phyloP scores from a whole-genome alignment of 92 coral and sea anemone genomes.

The Montipora capitata region DNA sequence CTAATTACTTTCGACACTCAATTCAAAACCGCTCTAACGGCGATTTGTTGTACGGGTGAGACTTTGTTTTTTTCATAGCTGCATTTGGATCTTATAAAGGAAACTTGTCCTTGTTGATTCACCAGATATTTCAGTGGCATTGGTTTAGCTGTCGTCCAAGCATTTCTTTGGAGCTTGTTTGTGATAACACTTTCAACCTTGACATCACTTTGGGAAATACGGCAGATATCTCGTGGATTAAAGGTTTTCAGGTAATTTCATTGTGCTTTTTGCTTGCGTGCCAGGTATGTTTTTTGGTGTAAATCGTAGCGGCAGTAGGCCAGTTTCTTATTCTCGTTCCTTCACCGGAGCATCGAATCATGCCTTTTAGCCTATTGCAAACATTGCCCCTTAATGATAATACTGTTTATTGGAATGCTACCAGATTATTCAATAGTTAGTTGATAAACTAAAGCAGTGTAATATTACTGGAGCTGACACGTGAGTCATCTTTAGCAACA shows the following conservation, averaged over 20 bases:
- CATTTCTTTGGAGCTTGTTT: slow-evolving; percentile 71
- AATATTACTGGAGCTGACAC: no score
- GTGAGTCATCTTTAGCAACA: no score
- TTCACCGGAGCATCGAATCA: not conserved
- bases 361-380: no score
- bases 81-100: no score
- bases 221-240: slow-evolving; percentile 80
- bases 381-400: no score
- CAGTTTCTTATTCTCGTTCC: not conserved
- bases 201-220: slow-evolving; percentile 62
- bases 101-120: not conserved
- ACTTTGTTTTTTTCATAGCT: no score
- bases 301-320: not conserved
- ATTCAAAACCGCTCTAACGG: no score
- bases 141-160: slow-evolving; percentile 82
- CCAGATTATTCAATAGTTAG: no score
- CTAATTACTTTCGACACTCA: no score
- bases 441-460: no score
- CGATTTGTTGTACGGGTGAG: no score
- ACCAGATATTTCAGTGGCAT: slow-evolving; percentile 84
- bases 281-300: not conserved
- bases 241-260: slow-evolving; percentile 80
- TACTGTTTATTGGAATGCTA: no score
- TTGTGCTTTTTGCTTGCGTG: not conserved
- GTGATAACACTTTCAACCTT: slow-evolving; percentile 81